These are phyloP conservation scores for Morone saxatilis DNA, from an alignment of 2,113 vertebrate species.

Conservation along the genomic window DNA sequence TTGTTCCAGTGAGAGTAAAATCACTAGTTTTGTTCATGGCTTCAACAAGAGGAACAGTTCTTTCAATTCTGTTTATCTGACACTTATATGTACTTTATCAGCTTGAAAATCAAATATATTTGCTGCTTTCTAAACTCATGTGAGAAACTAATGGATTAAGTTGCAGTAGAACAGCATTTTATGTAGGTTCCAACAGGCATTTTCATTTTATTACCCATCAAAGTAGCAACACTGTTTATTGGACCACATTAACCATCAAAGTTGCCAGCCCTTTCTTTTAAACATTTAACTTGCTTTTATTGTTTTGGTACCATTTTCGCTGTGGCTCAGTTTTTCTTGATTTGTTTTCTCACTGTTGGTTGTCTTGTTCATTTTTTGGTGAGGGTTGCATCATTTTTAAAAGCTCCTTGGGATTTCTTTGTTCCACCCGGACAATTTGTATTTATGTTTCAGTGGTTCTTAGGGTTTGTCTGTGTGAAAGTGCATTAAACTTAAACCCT, in stretches of 20 bases:
- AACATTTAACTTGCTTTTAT: constrained; percentile 35
- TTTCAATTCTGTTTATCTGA: background rate
- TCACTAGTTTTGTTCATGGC: background rate
- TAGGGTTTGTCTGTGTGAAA: constrained; percentile 24
- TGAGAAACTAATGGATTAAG: constrained; percentile 27
- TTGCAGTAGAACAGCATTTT: constrained; percentile 1
- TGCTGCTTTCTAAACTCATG: constrained; percentile 16
- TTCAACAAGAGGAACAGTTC: background rate
- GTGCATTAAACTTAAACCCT: constrained; percentile 14
- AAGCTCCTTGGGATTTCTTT: constrained; percentile 48
- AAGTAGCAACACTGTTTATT: constrained; percentile 62
- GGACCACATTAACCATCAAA: constrained; percentile 59
- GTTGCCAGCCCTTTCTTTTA: constrained; percentile 31
- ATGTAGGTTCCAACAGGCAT: constrained; percentile 34
- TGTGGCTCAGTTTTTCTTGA: constrained; percentile 10
- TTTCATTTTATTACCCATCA: constrained; percentile 53
- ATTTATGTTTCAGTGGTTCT: constrained; percentile 5
- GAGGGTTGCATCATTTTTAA: constrained; percentile 35
- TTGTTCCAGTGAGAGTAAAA: background rate
- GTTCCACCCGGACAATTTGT: constrained; percentile 56
- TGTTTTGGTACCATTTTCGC: background rate
- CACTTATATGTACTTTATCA: background rate
- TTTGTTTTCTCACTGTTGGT: background rate
- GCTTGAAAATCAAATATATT: background rate
- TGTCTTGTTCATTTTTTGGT: constrained; percentile 6